Base-by-base conservation (phyloP, 2,797 vertebrate species). In the Florisuga fusca region DNA sequence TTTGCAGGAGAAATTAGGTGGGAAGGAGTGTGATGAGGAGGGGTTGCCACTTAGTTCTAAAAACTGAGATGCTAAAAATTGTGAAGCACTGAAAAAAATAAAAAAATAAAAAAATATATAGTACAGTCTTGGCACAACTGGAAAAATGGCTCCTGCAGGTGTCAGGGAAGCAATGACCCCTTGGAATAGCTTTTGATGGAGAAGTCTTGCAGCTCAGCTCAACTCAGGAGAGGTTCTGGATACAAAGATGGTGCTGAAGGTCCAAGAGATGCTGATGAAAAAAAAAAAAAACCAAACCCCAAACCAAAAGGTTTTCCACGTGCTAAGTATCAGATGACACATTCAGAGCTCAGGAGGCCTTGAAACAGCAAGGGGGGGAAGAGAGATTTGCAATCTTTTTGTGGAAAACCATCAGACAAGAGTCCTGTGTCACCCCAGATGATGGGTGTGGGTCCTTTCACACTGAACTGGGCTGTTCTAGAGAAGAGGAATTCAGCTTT, bases 221-320 rank as follows among this genome's bases (percentile, higher is more conserved):
- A 22, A 45, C 34, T n/a, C 18, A 23, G 41, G 43, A 74, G 54
- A 34, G 20, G 41, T 8, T 46, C 25, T 9, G 21, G 26, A 26
- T 0, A 6, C 25, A 27, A 5, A 2, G 5, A 0, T 0, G 3
- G 15, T 1, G 36, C 33, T n/a, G 66, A 46, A 48, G n/a, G 33
- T 2, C 8, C 69, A 18, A 18, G 25, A 71, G 77, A 10, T 5
- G 63, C 26, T 22, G n/a, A 8, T 3, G 29, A 2, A 13, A 71
- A 19, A 10, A 41, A 41, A 41, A 14, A 41, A 41, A 41, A 41
- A 41, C 8, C 10, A 36, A 41, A 41, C 38, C 38, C 11, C 38
- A 38, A 38, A 10, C 38, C 38, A 14, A 27, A 23, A 7, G 9
- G 31, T 33, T 72, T 18, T 6, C 29, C 45, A 13, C 0, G 0